Evolutionary conservation across 2,888 invertebrate species (phyloP).

Genomic region (Andricus quercusramuli): DNA sequence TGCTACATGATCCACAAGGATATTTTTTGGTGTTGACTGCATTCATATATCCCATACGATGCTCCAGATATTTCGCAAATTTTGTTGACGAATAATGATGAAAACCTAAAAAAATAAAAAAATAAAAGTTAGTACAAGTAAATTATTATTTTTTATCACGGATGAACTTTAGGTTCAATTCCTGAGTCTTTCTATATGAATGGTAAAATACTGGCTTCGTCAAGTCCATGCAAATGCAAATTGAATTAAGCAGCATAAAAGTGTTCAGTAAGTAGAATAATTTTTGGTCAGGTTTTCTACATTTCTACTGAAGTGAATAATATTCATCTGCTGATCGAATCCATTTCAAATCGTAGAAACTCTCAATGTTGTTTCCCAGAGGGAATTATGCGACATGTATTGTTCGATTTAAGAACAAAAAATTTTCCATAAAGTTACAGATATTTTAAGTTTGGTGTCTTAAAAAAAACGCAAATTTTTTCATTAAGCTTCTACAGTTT

Average conservation of each 20-base stretch:
- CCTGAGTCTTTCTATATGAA: too few relatives aligned
- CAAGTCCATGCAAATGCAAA: slow-evolving; percentile 22
- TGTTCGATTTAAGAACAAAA: too few relatives aligned
- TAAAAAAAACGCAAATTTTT: too few relatives aligned
- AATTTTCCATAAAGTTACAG: too few relatives aligned
- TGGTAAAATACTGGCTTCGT: not conserved
- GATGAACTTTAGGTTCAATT: not conserved
- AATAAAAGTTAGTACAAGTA: not conserved
- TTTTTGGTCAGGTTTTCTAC: too few relatives aligned
- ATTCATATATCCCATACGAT: slow-evolving; percentile 26
- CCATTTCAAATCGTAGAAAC: too few relatives aligned
- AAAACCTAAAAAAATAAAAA: slow-evolving; percentile 12
- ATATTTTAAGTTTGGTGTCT: too few relatives aligned
- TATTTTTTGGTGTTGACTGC: slow-evolving; percentile 6
- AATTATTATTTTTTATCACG: not conserved
- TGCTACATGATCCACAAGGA: slow-evolving; percentile 27
- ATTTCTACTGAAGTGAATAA: too few relatives aligned
- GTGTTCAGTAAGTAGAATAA: not conserved
- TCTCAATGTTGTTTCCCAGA: too few relatives aligned
- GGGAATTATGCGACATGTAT: too few relatives aligned
- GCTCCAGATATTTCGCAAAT: not conserved
- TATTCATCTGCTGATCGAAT: too few relatives aligned
- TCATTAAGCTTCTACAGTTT: too few relatives aligned
- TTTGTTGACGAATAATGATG: not conserved
- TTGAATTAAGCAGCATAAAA: not conserved